Conservation (phyloP, 37 sponge, comb jelly and placozoan genomes). For the Amphimedon queenslandica region DNA sequence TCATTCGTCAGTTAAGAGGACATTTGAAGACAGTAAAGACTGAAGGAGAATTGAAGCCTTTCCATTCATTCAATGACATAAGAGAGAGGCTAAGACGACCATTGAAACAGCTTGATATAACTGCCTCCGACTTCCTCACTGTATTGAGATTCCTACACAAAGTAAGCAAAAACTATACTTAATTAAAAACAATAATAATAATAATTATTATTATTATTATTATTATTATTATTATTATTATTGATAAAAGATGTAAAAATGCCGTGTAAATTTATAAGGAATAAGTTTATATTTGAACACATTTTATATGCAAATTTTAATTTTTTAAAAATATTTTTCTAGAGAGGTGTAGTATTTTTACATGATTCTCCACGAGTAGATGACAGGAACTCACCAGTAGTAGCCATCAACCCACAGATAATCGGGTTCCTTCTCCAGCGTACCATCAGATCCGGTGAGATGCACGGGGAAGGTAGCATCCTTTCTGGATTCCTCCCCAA, state of each 20-base stretch:
- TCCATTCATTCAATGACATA: constrained; percentile 27
- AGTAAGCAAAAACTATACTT: constrained; percentile 22
- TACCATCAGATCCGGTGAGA: constrained; percentile 6
- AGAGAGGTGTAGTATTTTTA: constrained; percentile 26
- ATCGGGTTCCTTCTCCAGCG: constrained; percentile 38
- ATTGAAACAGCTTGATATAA: background rate
- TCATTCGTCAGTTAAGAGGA: constrained; percentile 27
- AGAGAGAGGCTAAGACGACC: constrained; percentile 16
- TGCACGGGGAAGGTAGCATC: background rate
- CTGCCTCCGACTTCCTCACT: constrained; percentile 19
- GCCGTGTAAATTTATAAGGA: no score
- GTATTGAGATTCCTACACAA: constrained; percentile 52
- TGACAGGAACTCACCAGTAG: background rate
- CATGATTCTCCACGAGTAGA: constrained; percentile 4
- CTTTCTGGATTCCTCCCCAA: constrained; percentile 17
- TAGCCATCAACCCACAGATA: constrained; percentile 45
- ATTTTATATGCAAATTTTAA: background rate
- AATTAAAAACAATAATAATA: no score
- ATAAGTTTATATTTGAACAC: no score
- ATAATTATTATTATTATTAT: no score
- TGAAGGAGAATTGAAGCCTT: constrained; percentile 33
- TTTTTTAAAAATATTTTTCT: background rate
- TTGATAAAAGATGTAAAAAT: no score
- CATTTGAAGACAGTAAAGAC: background rate
- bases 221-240: no score